Evolutionary conservation across 2,888 invertebrate genomes (phyloP), one percentile per base, ranked within the genome.

Genomic region (Catocala fraxini): DNA sequence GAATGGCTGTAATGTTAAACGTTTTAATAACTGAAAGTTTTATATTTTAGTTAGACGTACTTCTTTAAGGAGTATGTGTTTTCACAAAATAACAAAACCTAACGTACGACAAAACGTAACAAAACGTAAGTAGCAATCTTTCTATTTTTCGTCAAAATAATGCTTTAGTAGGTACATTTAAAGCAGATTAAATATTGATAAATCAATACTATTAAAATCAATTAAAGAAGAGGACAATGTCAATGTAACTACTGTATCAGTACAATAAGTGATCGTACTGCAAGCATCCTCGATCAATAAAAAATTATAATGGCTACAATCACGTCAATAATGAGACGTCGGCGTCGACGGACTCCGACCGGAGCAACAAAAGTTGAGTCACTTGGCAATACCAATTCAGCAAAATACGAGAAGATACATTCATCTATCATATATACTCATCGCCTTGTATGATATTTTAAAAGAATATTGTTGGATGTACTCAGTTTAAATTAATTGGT

Each of bases 331-430:
- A 45, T 45, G 43, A 45, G n/a, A n/a, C n/a, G n/a, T n/a, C n/a
- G 45, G 13, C 6, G 45, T 45, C n/a, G 12, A 6, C 45, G 45
- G 7, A 68, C 69, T 73, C 60, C 51, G 56, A 58, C 65, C 65
- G 49, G 43, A 43, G 48, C 46, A 73, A 56, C 45, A 12, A 11
- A 45, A 13, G 12, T 70, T 55, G 60, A 69, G 34, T 56, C 65
- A 56, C 51, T 72, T 68, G 53, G 58, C 69, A 68, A 63, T 45
- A 49, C 43, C 60, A 73, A 69, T 73, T 70, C 65, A 69, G 65
- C 56, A 65, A 69, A 69, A 73, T 64, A 56, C 51, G 51, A 35
- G 56, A 54, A 25, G 25, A 25, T 25, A 64, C 60, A 61, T 61
- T 71, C 70, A 65, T 59, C 65, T 69, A 73, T 64, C 39, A 53